Base-by-base conservation (phyloP, 1,140 invertebrate genomes). In the Nymphalis io region DNA sequence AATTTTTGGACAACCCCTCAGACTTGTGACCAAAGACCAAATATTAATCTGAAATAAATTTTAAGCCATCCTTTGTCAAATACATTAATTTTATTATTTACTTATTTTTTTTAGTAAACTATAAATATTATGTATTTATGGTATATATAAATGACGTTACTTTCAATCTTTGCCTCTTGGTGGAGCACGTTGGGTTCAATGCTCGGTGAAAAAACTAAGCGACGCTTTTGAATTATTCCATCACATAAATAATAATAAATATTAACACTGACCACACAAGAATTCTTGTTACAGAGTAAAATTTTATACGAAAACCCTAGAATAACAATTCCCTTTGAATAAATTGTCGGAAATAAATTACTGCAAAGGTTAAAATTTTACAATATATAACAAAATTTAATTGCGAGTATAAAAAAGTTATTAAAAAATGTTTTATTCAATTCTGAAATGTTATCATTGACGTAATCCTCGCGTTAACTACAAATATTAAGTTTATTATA, bases 151-250 rank as follows among this genome's bases (percentile, higher is more conserved):
- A 10, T 53, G 11, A 55, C 16, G 16, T 21, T 27, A 27, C 20
- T 55, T 59, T 64, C 46, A 62, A 60, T 59, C 33, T 60, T 33
- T 64, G 60, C 46, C 61, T 46, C 39, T 38, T 48, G 42, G 44
- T 27, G 44, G 70, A 72, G n/a, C 70, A 72, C 63, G 63, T 67
- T 62, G 60, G 42, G 70, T 72, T 72, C 70, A 72, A 67, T 39
- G 70, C 59, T 72, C 21, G 53, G 62, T 38, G 38, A 67, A 72
- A 75, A 75, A 72, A 69, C 65, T 70, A 71, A 71, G 44, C 63
- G 69, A 71, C 46, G 48, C 57, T 61, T 75, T 60, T 75, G 69
- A 75, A 75, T 75, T 72, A 75, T 75, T 75, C 63, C 68, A 65
- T 62, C 62, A 69, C 61, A 73, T 73, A 69, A 69, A 73, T 73